Conservation (phyloP, 2,888 invertebrate genomes). For the Agrotis clavis region DNA sequence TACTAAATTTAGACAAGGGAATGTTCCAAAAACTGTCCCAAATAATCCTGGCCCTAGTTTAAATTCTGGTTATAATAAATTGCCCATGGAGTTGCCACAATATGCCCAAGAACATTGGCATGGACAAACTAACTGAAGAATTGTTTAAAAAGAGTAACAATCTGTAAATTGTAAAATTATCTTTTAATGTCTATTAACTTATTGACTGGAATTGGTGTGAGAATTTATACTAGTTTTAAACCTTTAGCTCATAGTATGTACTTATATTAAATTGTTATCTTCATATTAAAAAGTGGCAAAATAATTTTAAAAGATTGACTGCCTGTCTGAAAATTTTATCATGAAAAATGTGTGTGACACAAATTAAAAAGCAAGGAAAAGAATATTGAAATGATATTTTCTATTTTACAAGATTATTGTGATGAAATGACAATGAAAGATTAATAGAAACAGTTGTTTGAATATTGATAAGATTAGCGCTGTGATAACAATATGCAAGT, state of each 20-base stretch:
- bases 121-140: slow-evolving; percentile 77
- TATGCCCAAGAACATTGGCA: slow-evolving; percentile 87
- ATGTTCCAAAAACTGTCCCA: slow-evolving; percentile 76
- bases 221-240: slow-evolving; percentile 55
- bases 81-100: slow-evolving; percentile 86
- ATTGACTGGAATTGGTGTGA: slow-evolving; percentile 60
- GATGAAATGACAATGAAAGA: slow-evolving; percentile 53
- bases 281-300: slow-evolving; percentile 48
- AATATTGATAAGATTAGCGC: slow-evolving; percentile 62
- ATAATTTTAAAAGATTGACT: slow-evolving; percentile 31
- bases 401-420: slow-evolving; percentile 44
- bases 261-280: slow-evolving; percentile 66
- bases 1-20: slow-evolving; percentile 95
- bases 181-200: slow-evolving; percentile 52
- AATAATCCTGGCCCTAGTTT: slow-evolving; percentile 76
- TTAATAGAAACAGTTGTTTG: slow-evolving; percentile 20
- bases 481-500: slow-evolving; percentile 65
- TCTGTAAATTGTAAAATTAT: slow-evolving; percentile 48
- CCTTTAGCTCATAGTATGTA: slow-evolving; percentile 74
- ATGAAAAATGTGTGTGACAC: slow-evolving; percentile 55
- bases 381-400: slow-evolving; percentile 36
- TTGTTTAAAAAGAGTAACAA: slow-evolving; percentile 10
- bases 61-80: slow-evolving; percentile 80
- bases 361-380: slow-evolving; percentile 26
- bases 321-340: slow-evolving; percentile 26